Evolutionary conservation across 2,797 vertebrate species (phyloP), one percentile per base, ranked within the genome.

Genomic region (Mycteria americana): DNA sequence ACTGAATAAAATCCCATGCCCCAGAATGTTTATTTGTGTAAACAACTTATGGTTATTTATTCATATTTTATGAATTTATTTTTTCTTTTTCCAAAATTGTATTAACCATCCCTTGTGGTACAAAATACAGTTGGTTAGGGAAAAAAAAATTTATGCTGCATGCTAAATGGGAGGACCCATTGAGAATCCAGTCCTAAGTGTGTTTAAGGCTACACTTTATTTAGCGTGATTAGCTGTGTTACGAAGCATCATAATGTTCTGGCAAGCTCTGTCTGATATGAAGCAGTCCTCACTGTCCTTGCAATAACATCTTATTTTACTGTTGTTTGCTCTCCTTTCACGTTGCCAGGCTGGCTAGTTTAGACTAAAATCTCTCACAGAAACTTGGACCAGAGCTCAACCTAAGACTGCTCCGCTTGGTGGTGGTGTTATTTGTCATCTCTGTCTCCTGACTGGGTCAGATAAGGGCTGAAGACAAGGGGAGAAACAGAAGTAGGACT

Each of bases 21-120:
- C 43, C 57, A 35, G 79, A 89, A 93, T 63, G 62, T 69, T 95
- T 92, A 78, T 45, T 76, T 82, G 69, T 76, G 50, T 92, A 94
- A 89, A 94, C 75, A 97, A 93, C 84, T 92, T 91, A 76, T 10
- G 30, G 72, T 60, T 89, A 68, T 92, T 96, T 90, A 92, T 78
- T 92, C 5, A 76, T 84, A 46, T 89, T 92, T 95, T 78, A 85
- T 81, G 11, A 79, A 22, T 84, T 75, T 51, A 11, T 79, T 73
- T 60, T 92, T 89, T 63, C 3, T 81, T 85, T 85, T 83, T 74
- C 39, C 28, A 27, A 63, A 88, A 92, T 63, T 19, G 30, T 56
- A 86, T 88, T 92, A 94, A 50, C 48, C 10, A 54, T 82, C 76
- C 56, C 62, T 76, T 50, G 92, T 90, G 67, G 25, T 81, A 76